Conservation (phyloP, 2,888 invertebrate genomes). For the Nephrotoma appendiculata region DNA sequence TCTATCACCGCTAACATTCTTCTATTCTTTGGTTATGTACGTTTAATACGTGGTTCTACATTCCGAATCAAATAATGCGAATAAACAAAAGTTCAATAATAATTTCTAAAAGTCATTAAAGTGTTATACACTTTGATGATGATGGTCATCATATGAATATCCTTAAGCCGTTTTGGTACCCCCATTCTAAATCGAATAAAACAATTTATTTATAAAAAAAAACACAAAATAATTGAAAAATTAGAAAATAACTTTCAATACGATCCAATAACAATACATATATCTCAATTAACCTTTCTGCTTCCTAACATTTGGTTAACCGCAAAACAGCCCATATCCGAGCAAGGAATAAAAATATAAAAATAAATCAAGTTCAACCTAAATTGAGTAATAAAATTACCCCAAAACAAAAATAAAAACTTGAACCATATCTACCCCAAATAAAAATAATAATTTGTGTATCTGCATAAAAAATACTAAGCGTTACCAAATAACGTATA, state of each 20-base stretch:
- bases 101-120: too few relatives aligned
- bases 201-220: background rate
- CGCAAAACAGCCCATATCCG: background rate
- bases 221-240: background rate
- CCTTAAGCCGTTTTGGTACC: background rate
- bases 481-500: background rate
- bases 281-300: background rate
- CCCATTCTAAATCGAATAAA: background rate
- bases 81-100: too few relatives aligned
- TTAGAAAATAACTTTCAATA: background rate
- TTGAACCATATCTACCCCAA: background rate
- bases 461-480: background rate
- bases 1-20: too few relatives aligned
- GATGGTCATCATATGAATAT: too few relatives aligned
- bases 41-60: too few relatives aligned
- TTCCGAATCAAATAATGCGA: too few relatives aligned
- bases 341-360: background rate
- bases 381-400: background rate
- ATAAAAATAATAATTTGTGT: background rate
- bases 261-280: background rate
- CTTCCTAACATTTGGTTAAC: background rate
- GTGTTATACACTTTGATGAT: too few relatives aligned
- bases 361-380: background rate
- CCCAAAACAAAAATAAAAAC: background rate
- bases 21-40: too few relatives aligned